Evolutionary conservation across 2,113 vertebrate genomes (phyloP), one percentile per base, ranked within the genome.

Genomic region (Atrichornis clamosus): DNA sequence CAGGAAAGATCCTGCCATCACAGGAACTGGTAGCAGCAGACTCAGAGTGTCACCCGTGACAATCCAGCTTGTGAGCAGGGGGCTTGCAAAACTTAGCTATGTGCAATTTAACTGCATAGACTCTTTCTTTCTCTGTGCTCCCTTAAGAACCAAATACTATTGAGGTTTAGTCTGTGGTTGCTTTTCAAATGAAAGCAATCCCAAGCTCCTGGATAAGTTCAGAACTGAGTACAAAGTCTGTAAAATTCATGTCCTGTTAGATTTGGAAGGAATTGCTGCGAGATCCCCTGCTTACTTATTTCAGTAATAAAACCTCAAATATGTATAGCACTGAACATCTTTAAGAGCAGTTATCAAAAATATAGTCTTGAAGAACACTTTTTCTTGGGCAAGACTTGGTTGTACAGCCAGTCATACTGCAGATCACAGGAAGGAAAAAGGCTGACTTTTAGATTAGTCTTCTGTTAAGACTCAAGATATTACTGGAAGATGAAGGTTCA

Each of bases 351-450:
- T 85, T 84, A 50, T 15, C 35, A 62, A 30, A 87, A 92, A n/a
- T 26, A 33, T 1, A 10, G 27, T 46, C n/a, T 60, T 76, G 28
- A 87, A 73, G 15, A 22, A n/a, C 3, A 2, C 10, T 74, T 84
- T 60, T 56, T 52, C n/a, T 32, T 42, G 33, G 27, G 15, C 30
- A 50, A 86, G 50, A 24, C 59, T 84, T 86, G 52, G 13, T 50
- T 39, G 8, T 63, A 56, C 13, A 73, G 55, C 15, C 4, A 6
- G 39, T 52, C 44, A 52, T 10, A 30, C 27, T 73, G 33, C 75
- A 80, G 59, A 91, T 21, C 67, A 80, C 70, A 80, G 67, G 82
- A 83, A 92, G 52, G 60, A 86, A 82, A 70, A 84, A 68, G 30
- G 49, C 55, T 75, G 27, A 52, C 67, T 78, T 95, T 93, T 64